Evolutionary conservation across 2,113 vertebrate genomes (phyloP), one percentile per base, ranked within the genome.

Genomic region (Bambusicola thoracicus): DNA sequence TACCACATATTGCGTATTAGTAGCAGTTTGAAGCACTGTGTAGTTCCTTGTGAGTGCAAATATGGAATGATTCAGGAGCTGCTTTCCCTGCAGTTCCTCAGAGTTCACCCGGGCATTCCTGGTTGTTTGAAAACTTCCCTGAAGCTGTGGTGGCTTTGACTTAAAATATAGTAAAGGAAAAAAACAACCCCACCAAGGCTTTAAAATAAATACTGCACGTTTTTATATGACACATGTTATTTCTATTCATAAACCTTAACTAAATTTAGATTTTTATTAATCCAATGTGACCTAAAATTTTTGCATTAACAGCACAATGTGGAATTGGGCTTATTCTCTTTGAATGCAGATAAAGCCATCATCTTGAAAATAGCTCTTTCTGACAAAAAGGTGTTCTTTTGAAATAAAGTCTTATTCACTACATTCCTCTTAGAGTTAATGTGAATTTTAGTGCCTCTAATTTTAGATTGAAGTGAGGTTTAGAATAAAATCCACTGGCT

Each of bases 401-500:
- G 98, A 98, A 99, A 98, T 98, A 98, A 98, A 98, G 98, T 98
- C 98, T 98, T 98, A 98, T 98, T 98, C 98, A 98, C 98, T 98
- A 97, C 97, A 98, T 98, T 97, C 97, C 96, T 98, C 97, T 98
- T 98, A 98, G 97, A 98, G 98, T 98, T 98, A 99, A 99, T 98
- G 98, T 98, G 98, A 98, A 98, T 99, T 99, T 99, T 99, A 99
- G 98, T 99, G 98, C 98, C 97, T 99, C 98, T 98, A 98, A 98
- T 99, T 99, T 98, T 98, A 98, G 98, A 98, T 98, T 98, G 98
- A 98, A 98, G 98, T 97, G 97, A 97, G 95, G 98, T 98, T 98
- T 97, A 97, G 98, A 98, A 98, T 98, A 98, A 99, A 98, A 98
- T 96, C 98, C 96, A 98, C 98, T 68, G 92, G 98, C 98, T 98